Conservation (phyloP, 2,888 invertebrate genomes). For the Drosophila affinis region DNA sequence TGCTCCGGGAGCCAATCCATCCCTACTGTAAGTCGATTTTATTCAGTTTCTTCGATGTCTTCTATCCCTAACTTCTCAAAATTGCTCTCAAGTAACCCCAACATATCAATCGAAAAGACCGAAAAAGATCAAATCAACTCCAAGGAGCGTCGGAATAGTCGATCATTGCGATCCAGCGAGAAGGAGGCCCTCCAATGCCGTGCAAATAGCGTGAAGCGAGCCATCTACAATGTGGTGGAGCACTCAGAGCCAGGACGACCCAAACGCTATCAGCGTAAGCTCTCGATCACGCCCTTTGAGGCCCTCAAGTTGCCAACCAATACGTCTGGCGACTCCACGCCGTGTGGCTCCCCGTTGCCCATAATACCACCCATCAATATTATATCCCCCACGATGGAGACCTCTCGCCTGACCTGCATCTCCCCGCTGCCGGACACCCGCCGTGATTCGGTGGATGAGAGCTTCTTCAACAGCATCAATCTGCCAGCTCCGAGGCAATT, state of each 20-base stretch:
- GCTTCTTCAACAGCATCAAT: slow-evolving; percentile 82
- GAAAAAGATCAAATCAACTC: slow-evolving; percentile 85
- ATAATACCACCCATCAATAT: slow-evolving; percentile 83
- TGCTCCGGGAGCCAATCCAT: slow-evolving; percentile 49
- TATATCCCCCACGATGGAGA: slow-evolving; percentile 83
- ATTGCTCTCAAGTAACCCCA: slow-evolving; percentile 74
- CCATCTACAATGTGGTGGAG: slow-evolving; percentile 91
- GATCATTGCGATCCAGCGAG: slow-evolving; percentile 84
- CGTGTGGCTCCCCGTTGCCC: slow-evolving; percentile 81
- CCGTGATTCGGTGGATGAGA: slow-evolving; percentile 87
- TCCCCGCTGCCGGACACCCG: slow-evolving; percentile 87
- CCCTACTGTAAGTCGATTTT: slow-evolving; percentile 62
- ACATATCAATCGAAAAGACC: slow-evolving; percentile 84
- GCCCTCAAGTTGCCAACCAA: slow-evolving; percentile 80
- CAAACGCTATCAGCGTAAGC: slow-evolving; percentile 85
- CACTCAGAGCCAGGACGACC: slow-evolving; percentile 88
- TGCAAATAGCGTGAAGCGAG: slow-evolving; percentile 93
- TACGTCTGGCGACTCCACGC: slow-evolving; percentile 81
- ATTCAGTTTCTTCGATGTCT: not conserved
- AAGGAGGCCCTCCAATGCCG: slow-evolving; percentile 86
- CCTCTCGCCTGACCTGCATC: slow-evolving; percentile 86
- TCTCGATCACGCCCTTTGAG: slow-evolving; percentile 83
- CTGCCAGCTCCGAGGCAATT: slow-evolving; percentile 92
- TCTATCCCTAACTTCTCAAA: not conserved
- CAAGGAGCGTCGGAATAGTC: slow-evolving; percentile 83